Conservation (phyloP, 2,113 vertebrate species). For the Oreochromis tanganicae region DNA sequence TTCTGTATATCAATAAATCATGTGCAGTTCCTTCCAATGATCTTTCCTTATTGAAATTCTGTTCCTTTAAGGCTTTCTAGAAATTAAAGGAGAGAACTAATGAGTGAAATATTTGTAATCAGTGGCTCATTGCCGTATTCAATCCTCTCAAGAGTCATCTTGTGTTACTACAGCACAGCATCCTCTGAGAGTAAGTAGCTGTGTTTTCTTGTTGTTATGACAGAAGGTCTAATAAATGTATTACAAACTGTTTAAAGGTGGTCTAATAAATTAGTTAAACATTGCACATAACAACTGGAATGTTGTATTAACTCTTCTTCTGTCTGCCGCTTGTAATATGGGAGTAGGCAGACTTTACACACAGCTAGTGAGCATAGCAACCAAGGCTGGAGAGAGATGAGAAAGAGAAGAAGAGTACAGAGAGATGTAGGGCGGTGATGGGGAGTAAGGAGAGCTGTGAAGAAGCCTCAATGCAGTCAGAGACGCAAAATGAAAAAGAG, state of each 20-base stretch:
- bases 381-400: neutral
- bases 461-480: neutral
- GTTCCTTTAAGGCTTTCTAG: neutral
- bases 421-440: neutral
- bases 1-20: neutral
- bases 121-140: neutral
- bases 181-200: neutral
- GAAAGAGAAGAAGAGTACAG: neutral
- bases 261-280: neutral
- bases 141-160: neutral
- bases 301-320: neutral
- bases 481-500: neutral
- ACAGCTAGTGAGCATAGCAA: neutral
- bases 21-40: neutral
- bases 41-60: neutral
- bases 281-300: neutral
- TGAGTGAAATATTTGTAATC: neutral
- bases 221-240: neutral
- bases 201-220: neutral
- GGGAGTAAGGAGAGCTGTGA: neutral
- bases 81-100: neutral
- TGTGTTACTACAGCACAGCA: neutral
- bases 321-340: neutral
- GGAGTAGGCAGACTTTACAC: neutral
- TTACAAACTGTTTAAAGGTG: neutral